Conservation (phyloP, 2,797 vertebrate genomes). For the Adrianichthys oophorus region DNA sequence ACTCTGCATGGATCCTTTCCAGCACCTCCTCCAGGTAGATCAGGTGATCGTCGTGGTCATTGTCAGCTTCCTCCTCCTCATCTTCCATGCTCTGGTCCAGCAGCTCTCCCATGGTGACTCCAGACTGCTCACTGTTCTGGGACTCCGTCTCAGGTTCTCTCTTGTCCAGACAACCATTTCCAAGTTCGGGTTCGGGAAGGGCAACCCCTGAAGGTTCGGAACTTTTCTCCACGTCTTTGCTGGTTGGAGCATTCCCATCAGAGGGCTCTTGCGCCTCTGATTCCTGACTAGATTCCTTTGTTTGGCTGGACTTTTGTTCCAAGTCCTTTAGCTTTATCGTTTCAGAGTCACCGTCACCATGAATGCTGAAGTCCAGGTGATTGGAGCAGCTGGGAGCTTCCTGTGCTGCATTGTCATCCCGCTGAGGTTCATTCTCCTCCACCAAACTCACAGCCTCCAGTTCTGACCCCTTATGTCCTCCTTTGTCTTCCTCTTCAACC, state of each 20-base stretch:
- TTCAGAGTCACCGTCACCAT: conserved; percentile 87
- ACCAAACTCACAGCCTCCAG: conserved; percentile 10
- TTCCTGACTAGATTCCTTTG: conserved; percentile 35
- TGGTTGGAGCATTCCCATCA: conserved; percentile 30
- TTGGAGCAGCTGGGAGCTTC: conserved; percentile 43
- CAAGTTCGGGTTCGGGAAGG: conserved; percentile 83
- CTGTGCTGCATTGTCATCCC: conserved; percentile 36
- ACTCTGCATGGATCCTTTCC: conserved; percentile 89
- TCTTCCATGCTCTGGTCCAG: conserved; percentile 94
- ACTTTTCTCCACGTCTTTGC: conserved; percentile 50
- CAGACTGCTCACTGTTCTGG: conserved; percentile 95
- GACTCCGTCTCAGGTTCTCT: conserved; percentile 94
- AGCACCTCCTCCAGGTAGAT: conserved; percentile 96
- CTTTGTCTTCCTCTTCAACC: conserved; percentile 31
- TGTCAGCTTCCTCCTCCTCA: conserved; percentile 83
- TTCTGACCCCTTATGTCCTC: conserved; percentile 33
- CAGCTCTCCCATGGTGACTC: conserved; percentile 91
- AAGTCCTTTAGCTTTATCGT: conserved; percentile 65
- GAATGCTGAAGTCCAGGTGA: conserved; percentile 90
- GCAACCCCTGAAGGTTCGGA: conserved; percentile 63
- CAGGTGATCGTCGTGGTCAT: conserved; percentile 90
- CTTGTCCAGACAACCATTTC: conserved; percentile 85
- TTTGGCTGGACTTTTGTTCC: conserved; percentile 38
- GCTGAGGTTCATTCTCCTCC: conserved; percentile 24
- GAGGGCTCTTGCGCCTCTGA: conserved; percentile 15